Conservation (phyloP, 2,888 invertebrate genomes). For the Epsilonema sp. region DNA sequence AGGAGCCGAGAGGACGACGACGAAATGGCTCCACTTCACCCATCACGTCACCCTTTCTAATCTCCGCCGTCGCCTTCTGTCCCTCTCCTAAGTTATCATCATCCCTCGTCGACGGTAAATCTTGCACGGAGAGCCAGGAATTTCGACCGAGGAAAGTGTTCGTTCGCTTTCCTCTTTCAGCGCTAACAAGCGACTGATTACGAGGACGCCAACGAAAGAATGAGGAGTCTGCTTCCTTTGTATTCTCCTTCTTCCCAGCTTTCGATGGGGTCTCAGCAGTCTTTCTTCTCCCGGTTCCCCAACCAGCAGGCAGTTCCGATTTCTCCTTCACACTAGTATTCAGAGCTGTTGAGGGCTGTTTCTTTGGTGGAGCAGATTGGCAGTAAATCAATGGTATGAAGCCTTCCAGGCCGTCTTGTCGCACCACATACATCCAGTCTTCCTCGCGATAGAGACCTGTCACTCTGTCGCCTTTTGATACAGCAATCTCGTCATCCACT, state of each 20-base stretch:
- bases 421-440: slow-evolving; percentile 70
- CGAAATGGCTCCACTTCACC: too few species aligned
- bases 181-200: neutral
- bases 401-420: slow-evolving; percentile 77
- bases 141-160: too few species aligned
- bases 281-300: too few species aligned
- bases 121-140: neutral
- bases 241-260: neutral
- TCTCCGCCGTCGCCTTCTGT: neutral
- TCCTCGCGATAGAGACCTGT: slow-evolving; percentile 81
- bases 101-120: too few species aligned
- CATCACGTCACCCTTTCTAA: too few species aligned
- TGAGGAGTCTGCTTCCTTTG: too few species aligned
- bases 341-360: too few species aligned
- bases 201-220: neutral
- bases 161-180: too few species aligned
- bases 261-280: neutral
- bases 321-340: too few species aligned
- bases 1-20: neutral
- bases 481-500: slow-evolving; percentile 78
- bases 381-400: slow-evolving; percentile 54
- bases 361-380: neutral
- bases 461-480: slow-evolving; percentile 67
- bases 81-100: too few species aligned
- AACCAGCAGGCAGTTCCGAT: too few species aligned